Conservation (phyloP, 1,140 invertebrate species). For the Monomorium pharaonis region DNA sequence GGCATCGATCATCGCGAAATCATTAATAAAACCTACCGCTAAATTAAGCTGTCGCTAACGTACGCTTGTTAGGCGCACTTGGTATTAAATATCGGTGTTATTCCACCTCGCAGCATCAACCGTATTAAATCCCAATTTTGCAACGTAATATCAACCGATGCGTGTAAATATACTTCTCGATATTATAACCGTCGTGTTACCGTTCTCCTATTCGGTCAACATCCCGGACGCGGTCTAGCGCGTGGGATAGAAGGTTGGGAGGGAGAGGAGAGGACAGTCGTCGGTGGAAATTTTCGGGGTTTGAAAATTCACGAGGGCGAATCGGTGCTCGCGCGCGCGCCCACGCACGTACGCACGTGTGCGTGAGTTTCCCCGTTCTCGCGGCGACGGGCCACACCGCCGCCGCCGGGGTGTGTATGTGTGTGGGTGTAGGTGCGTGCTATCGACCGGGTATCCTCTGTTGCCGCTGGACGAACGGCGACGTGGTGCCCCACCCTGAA, state of each 20-base stretch:
- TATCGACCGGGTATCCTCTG: slow-evolving; percentile 77
- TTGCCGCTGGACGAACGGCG: slow-evolving; percentile 61
- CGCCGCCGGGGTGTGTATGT: neutral
- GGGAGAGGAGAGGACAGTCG: neutral
- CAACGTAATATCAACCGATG: neutral
- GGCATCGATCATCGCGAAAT: neutral
- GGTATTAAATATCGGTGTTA: neutral
- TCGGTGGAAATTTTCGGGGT: neutral
- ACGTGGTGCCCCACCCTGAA: slow-evolving; percentile 77
- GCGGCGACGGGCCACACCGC: neutral
- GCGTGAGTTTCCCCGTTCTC: slow-evolving; percentile 50
- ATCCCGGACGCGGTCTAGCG: neutral
- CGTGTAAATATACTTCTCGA: neutral
- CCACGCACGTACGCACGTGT: neutral
- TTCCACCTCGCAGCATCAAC: neutral
- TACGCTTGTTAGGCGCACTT: neutral
- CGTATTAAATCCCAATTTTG: neutral
- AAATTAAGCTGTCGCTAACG: neutral
- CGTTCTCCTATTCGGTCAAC: neutral
- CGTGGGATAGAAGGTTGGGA: no score
- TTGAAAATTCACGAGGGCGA: slow-evolving; percentile 45
- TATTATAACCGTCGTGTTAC: neutral
- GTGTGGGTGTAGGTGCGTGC: slow-evolving; percentile 72
- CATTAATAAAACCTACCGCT: neutral
- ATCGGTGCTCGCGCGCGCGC: neutral